Conservation (phyloP, 1,140 invertebrate genomes). For the Dreissena polymorpha region DNA sequence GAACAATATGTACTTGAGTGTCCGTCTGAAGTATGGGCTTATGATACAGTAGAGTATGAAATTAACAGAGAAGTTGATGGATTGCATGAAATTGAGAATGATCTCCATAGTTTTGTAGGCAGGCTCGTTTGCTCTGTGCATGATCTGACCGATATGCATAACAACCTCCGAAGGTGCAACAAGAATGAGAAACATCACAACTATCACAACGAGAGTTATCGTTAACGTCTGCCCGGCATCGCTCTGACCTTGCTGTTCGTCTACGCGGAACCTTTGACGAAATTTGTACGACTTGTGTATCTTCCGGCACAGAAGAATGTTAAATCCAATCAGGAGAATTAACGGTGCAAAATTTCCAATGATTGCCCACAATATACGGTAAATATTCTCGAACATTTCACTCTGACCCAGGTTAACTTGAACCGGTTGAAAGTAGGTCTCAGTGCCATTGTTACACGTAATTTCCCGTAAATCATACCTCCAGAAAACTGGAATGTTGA, state of each 20-base stretch:
- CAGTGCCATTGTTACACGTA: constrained; percentile 57
- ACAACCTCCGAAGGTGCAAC: constrained; percentile 77
- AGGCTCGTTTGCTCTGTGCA: constrained; percentile 63
- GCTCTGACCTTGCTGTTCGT: constrained; percentile 53
- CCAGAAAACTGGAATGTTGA: constrained; percentile 78
- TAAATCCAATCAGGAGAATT: constrained; percentile 73
- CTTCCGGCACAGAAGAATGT: constrained; percentile 73
- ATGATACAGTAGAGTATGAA: constrained; percentile 76
- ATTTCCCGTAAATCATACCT: constrained; percentile 65
- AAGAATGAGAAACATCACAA: constrained; percentile 77
- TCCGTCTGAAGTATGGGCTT: constrained; percentile 72
- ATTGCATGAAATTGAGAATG: constrained; percentile 76
- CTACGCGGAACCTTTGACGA: constrained; percentile 69
- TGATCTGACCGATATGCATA: constrained; percentile 66
- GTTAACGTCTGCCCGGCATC: constrained; percentile 72
- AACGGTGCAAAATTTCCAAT: constrained; percentile 77
- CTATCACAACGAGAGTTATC: constrained; percentile 75
- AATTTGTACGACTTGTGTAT: constrained; percentile 75
- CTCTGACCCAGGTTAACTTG: constrained; percentile 57
- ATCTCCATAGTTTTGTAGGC: constrained; percentile 68
- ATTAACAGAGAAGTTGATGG: constrained; percentile 75
- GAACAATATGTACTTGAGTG: constrained; percentile 70
- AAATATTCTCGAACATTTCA: constrained; percentile 66
- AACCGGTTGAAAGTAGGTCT: constrained; percentile 36
- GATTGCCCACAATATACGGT: constrained; percentile 75